Percentiles rank a stretch among this genome's conserved stretches.
These are phyloP conservation scores for Crocidura indochinensis DNA, from an alignment of 2,797 vertebrate species.

Conservation along the genomic window DNA sequence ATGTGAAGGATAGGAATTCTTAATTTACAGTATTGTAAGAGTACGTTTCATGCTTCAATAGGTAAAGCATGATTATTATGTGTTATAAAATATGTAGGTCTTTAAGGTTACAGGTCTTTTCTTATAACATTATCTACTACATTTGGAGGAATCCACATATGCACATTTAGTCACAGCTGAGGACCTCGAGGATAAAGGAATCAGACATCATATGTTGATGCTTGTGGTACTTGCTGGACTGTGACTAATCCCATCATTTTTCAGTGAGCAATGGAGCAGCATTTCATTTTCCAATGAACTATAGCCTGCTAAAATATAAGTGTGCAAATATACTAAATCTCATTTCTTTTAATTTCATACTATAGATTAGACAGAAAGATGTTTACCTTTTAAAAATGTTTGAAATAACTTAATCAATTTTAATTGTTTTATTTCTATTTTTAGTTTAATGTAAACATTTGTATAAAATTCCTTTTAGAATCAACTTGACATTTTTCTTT, in stretches of 20 bases:
- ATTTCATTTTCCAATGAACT: slow-evolving; percentile 20
- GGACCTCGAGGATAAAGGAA: too few species aligned
- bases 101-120: neutral
- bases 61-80: neutral
- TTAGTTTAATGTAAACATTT: slow-evolving; percentile 2
- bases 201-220: neutral
- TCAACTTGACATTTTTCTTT: neutral
- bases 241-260: neutral
- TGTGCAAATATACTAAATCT: neutral
- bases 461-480: neutral
- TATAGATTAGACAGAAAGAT: neutral
- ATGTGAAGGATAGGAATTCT: neutral
- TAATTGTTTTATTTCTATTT: neutral
- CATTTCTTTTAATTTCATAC: neutral
- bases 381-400: neutral
- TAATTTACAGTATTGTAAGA: neutral
- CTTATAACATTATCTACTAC: neutral
- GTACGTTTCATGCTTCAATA: neutral
- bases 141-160: neutral
- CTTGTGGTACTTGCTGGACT: neutral
- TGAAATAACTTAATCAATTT: neutral
- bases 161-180: neutral
- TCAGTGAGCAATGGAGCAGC: neutral
- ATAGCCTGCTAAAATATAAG: neutral
- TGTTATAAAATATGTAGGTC: neutral